Evolutionary conservation across 2,888 invertebrate genomes (phyloP).

Genomic region (Atherix ibis): DNA sequence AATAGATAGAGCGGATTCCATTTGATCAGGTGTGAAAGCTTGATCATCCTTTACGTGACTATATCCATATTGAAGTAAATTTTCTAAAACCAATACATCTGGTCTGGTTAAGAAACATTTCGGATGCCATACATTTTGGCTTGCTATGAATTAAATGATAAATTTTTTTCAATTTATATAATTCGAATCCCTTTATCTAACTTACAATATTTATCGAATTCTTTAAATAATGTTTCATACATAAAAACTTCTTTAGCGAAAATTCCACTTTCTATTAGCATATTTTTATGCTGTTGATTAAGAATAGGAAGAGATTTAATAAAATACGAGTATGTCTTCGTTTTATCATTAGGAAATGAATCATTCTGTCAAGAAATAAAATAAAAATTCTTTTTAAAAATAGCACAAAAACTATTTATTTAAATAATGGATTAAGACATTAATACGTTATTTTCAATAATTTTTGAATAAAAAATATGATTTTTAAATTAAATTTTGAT

Average conservation of each 20-base stretch:
- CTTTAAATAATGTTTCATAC: constrained; percentile 1
- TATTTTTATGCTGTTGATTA: not conserved
- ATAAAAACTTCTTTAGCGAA: constrained; percentile 5
- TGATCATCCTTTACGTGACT: constrained; percentile 11
- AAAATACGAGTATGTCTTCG: no score
- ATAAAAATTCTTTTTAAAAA: no score
- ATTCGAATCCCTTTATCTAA: no score
- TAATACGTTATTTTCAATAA: no score
- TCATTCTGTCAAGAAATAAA: constrained; percentile 1
- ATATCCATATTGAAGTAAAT: constrained; percentile 23
- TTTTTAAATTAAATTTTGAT: no score
- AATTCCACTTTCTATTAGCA: not conserved
- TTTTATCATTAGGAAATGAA: not conserved
- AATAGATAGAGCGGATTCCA: constrained; percentile 22
- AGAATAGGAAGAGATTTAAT: constrained; percentile 1
- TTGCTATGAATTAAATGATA: constrained; percentile 10
- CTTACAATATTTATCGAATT: constrained; percentile 5
- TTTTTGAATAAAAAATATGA: no score
- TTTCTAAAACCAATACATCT: constrained; percentile 30
- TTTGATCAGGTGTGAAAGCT: constrained; percentile 21
- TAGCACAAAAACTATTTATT: no score
- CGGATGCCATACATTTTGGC: constrained; percentile 22
- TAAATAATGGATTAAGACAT: no score
- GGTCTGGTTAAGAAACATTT: constrained; percentile 24
- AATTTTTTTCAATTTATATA: not conserved